Evolutionary conservation across 2,113 vertebrate species (phyloP).

Genomic region (Pyrgilauda ruficollis): DNA sequence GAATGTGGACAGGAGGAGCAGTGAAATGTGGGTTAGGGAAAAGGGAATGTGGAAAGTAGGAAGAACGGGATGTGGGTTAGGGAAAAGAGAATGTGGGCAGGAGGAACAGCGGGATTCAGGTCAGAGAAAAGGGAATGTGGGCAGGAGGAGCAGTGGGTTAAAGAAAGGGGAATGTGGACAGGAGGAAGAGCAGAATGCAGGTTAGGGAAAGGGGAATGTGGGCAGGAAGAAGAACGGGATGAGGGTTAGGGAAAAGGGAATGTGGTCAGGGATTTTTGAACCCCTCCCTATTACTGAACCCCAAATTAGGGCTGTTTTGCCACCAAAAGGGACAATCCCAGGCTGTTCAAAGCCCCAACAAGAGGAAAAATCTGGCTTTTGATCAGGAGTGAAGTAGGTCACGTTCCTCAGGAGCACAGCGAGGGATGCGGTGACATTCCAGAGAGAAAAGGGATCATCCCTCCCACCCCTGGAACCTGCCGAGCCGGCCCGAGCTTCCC

Average conservation of each 20-base stretch:
- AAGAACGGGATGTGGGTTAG: background rate
- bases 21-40: background rate
- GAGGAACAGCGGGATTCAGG: fast-evolving
- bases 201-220: background rate
- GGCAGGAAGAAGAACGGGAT: fast-evolving
- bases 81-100: background rate
- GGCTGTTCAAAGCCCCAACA: fast-evolving
- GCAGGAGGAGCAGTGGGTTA: fast-evolving
- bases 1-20: no score
- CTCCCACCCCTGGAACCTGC: background rate
- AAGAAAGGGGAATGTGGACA: background rate
- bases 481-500: background rate
- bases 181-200: fast-evolving
- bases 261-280: background rate
- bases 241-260: fast-evolving
- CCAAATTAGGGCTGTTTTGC: background rate
- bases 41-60: no score
- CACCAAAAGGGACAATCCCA: background rate
- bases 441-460: background rate
- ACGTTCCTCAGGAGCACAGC: fast-evolving
- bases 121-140: background rate
- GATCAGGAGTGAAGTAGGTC: background rate
- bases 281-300: fast-evolving
- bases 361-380: background rate
- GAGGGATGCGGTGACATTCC: background rate